Conservation (phyloP, 2,888 invertebrate species). For the Pyrrhia umbra region DNA sequence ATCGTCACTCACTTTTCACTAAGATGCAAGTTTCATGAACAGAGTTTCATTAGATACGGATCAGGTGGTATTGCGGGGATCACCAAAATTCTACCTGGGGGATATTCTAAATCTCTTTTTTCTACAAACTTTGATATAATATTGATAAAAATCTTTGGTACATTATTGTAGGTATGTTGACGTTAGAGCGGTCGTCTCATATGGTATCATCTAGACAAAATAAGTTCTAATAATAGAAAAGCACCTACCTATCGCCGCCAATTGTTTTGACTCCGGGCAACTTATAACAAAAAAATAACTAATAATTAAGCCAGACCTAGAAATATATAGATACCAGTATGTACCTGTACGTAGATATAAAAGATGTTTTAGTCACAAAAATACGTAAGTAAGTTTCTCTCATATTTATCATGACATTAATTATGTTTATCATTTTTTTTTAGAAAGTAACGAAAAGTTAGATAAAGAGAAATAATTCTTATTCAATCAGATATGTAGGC, state of each 20-base stretch:
- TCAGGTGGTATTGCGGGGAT: conserved; percentile 41
- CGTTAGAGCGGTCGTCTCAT: neutral
- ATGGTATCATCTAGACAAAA: too few relatives aligned
- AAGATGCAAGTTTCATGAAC: conserved; percentile 54
- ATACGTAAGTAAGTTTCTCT: too few relatives aligned
- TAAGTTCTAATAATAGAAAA: conserved; percentile 11
- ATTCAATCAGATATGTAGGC: conserved; percentile 36
- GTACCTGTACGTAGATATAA: too few relatives aligned
- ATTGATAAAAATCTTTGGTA: conserved; percentile 13
- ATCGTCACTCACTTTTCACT: conserved; percentile 28
- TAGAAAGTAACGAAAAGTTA: neutral
- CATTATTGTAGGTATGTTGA: conserved; percentile 3
- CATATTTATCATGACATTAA: neutral
- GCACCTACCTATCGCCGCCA: neutral
- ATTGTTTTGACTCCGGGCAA: neutral
- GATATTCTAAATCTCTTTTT: conserved; percentile 24
- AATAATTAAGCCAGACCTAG: neutral
- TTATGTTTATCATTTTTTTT: neutral
- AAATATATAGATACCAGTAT: neutral
- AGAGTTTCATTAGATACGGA: conserved; percentile 58
- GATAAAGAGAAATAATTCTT: conserved; percentile 11
- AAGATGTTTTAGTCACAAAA: neutral
- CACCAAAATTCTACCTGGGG: conserved; percentile 41
- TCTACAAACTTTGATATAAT: conserved; percentile 21
- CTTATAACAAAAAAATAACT: neutral